Conservation (phyloP, 2,888 invertebrate genomes). For the Drosophila eohydei region DNA sequence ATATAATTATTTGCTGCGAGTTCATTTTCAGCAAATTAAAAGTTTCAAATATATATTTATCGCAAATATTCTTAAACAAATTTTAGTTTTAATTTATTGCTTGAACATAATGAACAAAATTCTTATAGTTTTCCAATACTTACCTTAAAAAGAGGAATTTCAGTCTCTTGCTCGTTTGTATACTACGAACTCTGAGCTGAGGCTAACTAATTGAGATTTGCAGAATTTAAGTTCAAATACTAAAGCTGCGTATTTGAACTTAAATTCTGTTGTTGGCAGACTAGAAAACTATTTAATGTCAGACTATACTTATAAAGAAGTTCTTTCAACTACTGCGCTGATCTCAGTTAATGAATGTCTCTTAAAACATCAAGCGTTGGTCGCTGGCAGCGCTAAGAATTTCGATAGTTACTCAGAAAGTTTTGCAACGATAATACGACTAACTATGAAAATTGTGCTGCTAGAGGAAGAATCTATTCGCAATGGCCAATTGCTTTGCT, state of each 20-base stretch:
- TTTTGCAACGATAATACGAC: background rate
- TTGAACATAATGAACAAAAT: background rate
- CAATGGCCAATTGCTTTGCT: background rate
- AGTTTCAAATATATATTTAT: background rate
- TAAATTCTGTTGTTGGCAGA: too few relatives aligned
- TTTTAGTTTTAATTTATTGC: background rate
- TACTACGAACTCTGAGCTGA: background rate
- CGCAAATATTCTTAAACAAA: background rate
- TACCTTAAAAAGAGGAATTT: background rate
- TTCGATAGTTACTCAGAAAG: constrained; percentile 1
- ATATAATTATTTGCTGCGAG: background rate
- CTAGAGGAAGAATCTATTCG: too few relatives aligned
- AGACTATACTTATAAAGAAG: too few relatives aligned
- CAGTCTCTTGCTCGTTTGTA: background rate
- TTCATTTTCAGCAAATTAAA: background rate
- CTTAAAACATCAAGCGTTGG: background rate
- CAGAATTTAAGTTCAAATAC: too few relatives aligned
- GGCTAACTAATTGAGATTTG: background rate
- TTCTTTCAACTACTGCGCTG: too few relatives aligned
- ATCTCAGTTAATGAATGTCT: too few relatives aligned
- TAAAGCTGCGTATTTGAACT: too few relatives aligned
- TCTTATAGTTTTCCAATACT: too few relatives aligned
- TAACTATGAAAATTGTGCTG: background rate
- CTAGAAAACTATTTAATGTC: too few relatives aligned
- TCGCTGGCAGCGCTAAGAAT: background rate